These are phyloP conservation scores for Mugil cephalus DNA, from an alignment of 2,113 vertebrate species.

Conservation along the genomic window DNA sequence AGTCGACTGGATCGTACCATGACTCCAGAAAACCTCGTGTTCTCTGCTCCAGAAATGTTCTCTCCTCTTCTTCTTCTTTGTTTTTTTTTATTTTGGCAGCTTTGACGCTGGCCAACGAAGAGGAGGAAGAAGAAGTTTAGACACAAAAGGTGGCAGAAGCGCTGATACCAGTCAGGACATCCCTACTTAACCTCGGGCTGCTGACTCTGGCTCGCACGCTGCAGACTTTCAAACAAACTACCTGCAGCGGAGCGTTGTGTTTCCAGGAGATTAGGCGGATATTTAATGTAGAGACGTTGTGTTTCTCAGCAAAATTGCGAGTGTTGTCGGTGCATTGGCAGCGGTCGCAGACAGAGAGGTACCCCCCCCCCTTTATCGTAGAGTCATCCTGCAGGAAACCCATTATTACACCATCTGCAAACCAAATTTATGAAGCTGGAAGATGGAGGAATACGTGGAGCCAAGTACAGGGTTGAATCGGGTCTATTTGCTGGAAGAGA, in stretches of 20 bases:
- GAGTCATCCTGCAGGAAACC: constrained; percentile 21
- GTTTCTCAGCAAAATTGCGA: constrained; percentile 3
- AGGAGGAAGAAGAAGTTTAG: too few relatives aligned
- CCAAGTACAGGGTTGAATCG: not conserved
- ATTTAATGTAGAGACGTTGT: not conserved
- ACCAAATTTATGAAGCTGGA: constrained; percentile 21
- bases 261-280: not conserved
- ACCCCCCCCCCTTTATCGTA: too few relatives aligned
- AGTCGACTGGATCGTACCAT: too few relatives aligned
- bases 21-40: too few relatives aligned
- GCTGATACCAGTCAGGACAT: too few relatives aligned
- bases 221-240: not conserved
- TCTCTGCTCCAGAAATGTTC: too few relatives aligned
- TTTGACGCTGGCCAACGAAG: too few relatives aligned
- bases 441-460: constrained; percentile 5
- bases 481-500: not conserved
- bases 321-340: not conserved
- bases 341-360: not conserved
- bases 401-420: not conserved
- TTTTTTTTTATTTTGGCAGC: too few relatives aligned
- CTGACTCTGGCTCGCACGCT: not conserved
- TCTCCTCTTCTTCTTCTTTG: too few relatives aligned
- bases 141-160: too few relatives aligned
- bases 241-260: not conserved
- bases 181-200: too few relatives aligned